Percentiles rank a stretch among this genome's conserved stretches.
These are phyloP conservation scores for Melanotaenia pygmaea DNA, from an alignment of 2,797 vertebrate species.

Conservation along the genomic window DNA sequence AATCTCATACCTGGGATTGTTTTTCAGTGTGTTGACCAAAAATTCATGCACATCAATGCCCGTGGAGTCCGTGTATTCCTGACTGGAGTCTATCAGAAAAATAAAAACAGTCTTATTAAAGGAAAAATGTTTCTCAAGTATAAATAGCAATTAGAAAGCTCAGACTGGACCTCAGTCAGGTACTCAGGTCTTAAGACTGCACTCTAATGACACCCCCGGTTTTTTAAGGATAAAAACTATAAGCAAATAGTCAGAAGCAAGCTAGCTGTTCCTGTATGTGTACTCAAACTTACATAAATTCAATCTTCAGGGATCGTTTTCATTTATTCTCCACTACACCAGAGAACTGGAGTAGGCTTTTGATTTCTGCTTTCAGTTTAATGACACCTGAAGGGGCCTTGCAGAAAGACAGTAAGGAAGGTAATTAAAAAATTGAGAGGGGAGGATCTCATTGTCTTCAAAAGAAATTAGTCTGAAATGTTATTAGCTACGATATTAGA, in stretches of 20 bases:
- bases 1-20: slow-evolving; percentile 94
- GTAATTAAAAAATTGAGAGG: slow-evolving; percentile 36
- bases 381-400: slow-evolving; percentile 42
- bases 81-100: slow-evolving; percentile 91
- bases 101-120: not conserved
- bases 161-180: slow-evolving; percentile 17
- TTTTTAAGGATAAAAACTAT: slow-evolving; percentile 36
- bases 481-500: slow-evolving; percentile 12
- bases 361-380: slow-evolving; percentile 47
- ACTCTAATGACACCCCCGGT: slow-evolving; percentile 3
- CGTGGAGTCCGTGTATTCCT: slow-evolving; percentile 99
- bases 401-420: slow-evolving; percentile 19
- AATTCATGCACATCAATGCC: slow-evolving; percentile 99
- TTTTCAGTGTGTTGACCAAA: slow-evolving; percentile 99
- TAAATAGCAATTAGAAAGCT: slow-evolving; percentile 6
- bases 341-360: slow-evolving; percentile 48
- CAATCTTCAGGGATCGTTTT: slow-evolving; percentile 47
- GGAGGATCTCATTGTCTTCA: slow-evolving; percentile 26
- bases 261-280: slow-evolving; percentile 22
- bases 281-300: slow-evolving; percentile 1
- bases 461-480: slow-evolving; percentile 30
- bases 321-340: slow-evolving; percentile 51
- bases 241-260: slow-evolving; percentile 16
- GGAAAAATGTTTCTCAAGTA: slow-evolving; percentile 2
- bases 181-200: slow-evolving; percentile 37